A percentile compares a stretch with the other conserved stretches of the same genome.
These are phyloP conservation scores for Neuroterus valhalla DNA, from an alignment of 1,140 invertebrate species.

Conservation along the genomic window DNA sequence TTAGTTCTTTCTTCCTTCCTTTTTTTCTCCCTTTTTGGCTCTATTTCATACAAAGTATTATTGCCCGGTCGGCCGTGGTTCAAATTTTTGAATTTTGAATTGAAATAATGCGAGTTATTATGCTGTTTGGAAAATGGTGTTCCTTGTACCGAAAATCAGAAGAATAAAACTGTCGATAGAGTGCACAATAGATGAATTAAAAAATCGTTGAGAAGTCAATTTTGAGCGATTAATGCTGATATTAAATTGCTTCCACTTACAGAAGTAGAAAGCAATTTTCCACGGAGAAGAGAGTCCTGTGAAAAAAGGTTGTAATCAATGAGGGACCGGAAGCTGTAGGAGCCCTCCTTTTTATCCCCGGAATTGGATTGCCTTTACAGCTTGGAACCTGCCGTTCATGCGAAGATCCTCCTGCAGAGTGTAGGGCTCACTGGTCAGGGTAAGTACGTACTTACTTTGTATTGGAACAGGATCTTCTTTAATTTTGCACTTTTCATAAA, in stretches of 20 bases:
- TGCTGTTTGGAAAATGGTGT: too few species aligned
- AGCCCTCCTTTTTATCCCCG: conserved; percentile 27
- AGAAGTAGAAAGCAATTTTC: conserved; percentile 29
- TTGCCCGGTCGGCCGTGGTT: too few species aligned
- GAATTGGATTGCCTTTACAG: conserved; percentile 26
- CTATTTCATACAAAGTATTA: too few species aligned
- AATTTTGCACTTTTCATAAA: too few species aligned
- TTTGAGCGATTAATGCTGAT: not conserved
- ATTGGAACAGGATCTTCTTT: too few species aligned
- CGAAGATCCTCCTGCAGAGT: conserved; percentile 1
- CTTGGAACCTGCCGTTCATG: conserved; percentile 19
- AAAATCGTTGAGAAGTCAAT: not conserved
- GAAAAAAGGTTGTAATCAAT: conserved; percentile 31
- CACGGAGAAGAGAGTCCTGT: conserved; percentile 13
- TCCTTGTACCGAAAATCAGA: not conserved
- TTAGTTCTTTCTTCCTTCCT: too few species aligned
- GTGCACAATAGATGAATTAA: conserved; percentile 1
- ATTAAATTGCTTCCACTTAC: conserved; percentile 19
- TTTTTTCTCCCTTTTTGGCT: too few species aligned
- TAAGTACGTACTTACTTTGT: conserved; percentile 11
- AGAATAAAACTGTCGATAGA: not conserved
- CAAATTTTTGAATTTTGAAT: too few species aligned
- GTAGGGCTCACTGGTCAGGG: conserved; percentile 9
- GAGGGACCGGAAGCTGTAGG: conserved; percentile 20
- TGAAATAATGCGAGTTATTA: too few species aligned